phyloP scores from a whole-genome alignment of 2,888 invertebrate species.

The Thereva nobilitata region DNA sequence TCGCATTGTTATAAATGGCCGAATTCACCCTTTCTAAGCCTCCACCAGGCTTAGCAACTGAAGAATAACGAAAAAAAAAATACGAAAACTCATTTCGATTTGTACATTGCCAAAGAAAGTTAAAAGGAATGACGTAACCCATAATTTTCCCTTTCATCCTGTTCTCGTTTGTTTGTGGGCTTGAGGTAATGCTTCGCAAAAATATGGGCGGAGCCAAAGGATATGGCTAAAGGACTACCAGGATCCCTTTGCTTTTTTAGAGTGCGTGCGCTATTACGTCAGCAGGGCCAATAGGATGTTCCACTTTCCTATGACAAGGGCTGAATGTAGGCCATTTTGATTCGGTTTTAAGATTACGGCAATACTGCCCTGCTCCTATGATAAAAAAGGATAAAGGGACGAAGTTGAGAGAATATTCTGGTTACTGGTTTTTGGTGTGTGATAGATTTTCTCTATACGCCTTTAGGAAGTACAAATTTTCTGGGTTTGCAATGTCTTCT shows the following conservation, averaged over 20 bases:
- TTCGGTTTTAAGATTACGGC: slow-evolving; percentile 38
- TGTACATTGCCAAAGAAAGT: background rate
- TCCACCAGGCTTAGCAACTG: too few relatives aligned
- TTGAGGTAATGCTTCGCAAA: too few relatives aligned
- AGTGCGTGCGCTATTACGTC: slow-evolving; percentile 44
- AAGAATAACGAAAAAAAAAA: background rate
- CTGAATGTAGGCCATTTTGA: slow-evolving; percentile 47
- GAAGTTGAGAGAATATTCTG: background rate
- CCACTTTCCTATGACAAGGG: slow-evolving; percentile 42
- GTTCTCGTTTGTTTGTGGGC: slow-evolving; percentile 29
- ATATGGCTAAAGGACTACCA: slow-evolving; percentile 9
- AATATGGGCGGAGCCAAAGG: slow-evolving; percentile 43
- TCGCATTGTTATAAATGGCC: too few relatives aligned
- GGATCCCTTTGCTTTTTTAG: slow-evolving; percentile 26
- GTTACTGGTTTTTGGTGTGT: too few relatives aligned
- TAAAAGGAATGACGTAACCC: slow-evolving; percentile 43
- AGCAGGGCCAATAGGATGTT: slow-evolving; percentile 45
- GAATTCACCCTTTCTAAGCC: too few relatives aligned
- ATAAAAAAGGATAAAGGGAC: slow-evolving; percentile 2
- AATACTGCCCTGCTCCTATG: slow-evolving; percentile 1
- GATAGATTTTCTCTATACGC: too few relatives aligned
- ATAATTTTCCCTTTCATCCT: slow-evolving; percentile 46
- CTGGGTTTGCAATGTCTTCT: too few relatives aligned
- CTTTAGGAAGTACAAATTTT: too few relatives aligned
- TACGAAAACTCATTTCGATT: background rate